Evolutionary conservation across 2,797 vertebrate species (phyloP).

Genomic region (Scarus forsteni): DNA sequence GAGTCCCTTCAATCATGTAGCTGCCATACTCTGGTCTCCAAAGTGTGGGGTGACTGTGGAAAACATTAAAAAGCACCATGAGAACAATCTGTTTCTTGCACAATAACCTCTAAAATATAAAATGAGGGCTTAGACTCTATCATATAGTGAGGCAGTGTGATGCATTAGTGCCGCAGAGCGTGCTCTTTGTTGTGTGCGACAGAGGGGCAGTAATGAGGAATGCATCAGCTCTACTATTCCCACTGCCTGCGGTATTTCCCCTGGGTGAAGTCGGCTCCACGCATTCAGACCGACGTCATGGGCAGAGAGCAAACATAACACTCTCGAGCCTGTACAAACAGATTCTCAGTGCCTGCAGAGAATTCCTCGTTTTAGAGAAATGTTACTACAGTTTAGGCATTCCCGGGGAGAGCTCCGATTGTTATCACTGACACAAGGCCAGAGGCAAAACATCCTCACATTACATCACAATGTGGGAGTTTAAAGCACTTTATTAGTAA

Average conservation of each 20-base stretch:
- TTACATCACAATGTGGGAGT: no score
- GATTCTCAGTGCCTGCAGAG: conserved; percentile 40
- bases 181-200: conserved; percentile 70
- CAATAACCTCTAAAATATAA: conserved; percentile 34
- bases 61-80: conserved; percentile 13
- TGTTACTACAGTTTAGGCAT: neutral
- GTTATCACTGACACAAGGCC: neutral
- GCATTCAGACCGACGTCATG: conserved; percentile 64
- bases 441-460: neutral
- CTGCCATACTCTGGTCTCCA: conserved; percentile 98
- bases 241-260: conserved; percentile 67
- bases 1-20: conserved; percentile 99
- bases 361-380: conserved; percentile 35
- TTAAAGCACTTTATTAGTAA: neutral
- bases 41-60: conserved; percentile 93
- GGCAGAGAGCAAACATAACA: conserved; percentile 65
- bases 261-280: conserved; percentile 58
- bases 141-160: conserved; percentile 24
- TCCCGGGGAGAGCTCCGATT: neutral
- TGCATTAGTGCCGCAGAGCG: conserved; percentile 53
- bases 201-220: conserved; percentile 83
- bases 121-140: conserved; percentile 13
- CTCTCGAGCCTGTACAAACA: conserved; percentile 63
- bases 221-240: conserved; percentile 71
- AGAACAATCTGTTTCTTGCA: neutral